phyloP scores from a whole-genome alignment of 2,888 invertebrate genomes.

The Dolichopus griseipennis region DNA sequence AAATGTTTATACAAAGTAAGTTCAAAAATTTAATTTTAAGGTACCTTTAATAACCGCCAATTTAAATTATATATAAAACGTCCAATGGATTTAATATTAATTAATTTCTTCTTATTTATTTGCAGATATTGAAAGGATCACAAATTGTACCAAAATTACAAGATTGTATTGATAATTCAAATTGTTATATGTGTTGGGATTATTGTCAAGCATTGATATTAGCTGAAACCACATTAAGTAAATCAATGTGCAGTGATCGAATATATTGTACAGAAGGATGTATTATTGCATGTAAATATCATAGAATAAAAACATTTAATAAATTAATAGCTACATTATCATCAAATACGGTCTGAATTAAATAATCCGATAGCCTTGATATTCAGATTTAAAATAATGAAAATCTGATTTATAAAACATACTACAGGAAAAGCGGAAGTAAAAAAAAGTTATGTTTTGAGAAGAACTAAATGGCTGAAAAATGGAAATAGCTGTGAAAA shows the following conservation, averaged over 20 bases:
- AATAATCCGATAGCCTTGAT: neutral
- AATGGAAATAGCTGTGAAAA: too few relatives aligned
- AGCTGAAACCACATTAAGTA: slow-evolving; percentile 14
- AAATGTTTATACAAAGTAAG: slow-evolving; percentile 1
- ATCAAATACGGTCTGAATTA: neutral
- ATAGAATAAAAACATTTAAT: slow-evolving; percentile 13
- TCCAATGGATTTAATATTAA: neutral
- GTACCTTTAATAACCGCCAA: neutral
- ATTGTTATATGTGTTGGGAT: slow-evolving; percentile 24
- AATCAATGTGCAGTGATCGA: slow-evolving; percentile 19
- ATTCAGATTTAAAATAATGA: too few relatives aligned
- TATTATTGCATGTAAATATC: slow-evolving; percentile 18
- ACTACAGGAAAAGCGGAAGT: neutral
- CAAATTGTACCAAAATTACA: neutral
- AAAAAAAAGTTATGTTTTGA: neutral
- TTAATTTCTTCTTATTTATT: neutral
- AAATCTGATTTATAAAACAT: too few relatives aligned
- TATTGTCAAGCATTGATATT: slow-evolving; percentile 18
- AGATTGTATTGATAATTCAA: slow-evolving; percentile 15
- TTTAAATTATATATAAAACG: neutral
- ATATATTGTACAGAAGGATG: slow-evolving; percentile 20
- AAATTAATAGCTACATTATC: neutral
- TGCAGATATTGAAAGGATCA: neutral
- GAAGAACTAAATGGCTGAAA: neutral
- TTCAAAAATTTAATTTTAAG: neutral